Percentiles rank a stretch among this genome's conserved stretches.
These are phyloP conservation scores for Umimayanthus kanabou DNA, from an alignment of 92 coral and sea anemone genomes.

Conservation along the genomic window DNA sequence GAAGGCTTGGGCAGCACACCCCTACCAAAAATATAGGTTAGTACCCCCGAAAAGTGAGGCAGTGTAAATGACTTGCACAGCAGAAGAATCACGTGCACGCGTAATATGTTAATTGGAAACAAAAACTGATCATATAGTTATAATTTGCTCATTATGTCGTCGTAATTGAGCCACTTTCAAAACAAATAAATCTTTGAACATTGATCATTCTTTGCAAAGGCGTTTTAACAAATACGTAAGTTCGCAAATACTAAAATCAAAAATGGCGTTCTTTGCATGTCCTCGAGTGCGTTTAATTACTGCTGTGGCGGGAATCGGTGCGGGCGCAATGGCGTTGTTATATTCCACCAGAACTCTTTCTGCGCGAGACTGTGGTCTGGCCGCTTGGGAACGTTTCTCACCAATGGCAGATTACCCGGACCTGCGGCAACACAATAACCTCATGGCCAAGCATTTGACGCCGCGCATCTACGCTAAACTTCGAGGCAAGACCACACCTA, in stretches of 20 bases:
- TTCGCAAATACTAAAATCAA: background rate
- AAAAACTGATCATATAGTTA: background rate
- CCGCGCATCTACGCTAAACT: slow-evolving; percentile 87
- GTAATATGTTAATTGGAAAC: background rate
- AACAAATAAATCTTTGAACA: background rate
- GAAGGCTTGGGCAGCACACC: no score
- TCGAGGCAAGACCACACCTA: slow-evolving; percentile 70
- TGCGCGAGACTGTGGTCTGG: slow-evolving; percentile 31
- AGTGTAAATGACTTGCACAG: no score
- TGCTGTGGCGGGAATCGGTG: slow-evolving; percentile 46
- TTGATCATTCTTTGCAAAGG: background rate
- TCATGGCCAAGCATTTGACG: slow-evolving; percentile 92
- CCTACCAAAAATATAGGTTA: no score
- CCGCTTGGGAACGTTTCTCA: slow-evolving; percentile 27
- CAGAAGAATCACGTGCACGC: background rate
- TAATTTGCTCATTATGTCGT: slow-evolving; percentile 1
- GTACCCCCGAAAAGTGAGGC: no score
- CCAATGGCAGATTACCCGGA: slow-evolving; percentile 92
- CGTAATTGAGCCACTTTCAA: background rate
- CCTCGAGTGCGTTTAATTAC: slow-evolving; percentile 38
- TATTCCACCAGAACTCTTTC: slow-evolving; percentile 40
- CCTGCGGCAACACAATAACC: slow-evolving; percentile 86
- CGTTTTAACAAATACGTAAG: background rate
- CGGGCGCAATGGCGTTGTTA: slow-evolving; percentile 37
- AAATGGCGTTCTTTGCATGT: slow-evolving; percentile 57